Evolutionary conservation across 1,140 invertebrate genomes (phyloP), one percentile per base, ranked within the genome.

Genomic region (Bombus picipes): DNA sequence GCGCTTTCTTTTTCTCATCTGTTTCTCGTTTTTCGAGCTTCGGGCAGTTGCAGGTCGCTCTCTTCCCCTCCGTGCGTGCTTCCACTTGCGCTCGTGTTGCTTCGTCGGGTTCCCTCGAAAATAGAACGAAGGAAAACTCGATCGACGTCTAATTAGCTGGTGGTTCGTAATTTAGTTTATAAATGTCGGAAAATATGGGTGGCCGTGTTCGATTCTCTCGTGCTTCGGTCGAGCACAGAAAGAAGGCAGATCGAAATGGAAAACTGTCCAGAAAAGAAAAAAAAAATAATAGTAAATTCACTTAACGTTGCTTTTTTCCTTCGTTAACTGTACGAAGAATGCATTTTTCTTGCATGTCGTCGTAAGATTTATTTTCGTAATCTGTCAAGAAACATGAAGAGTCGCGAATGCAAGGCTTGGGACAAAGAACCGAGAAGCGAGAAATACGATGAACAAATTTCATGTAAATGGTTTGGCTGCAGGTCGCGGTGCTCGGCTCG

Each of bases 131-230:
- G 59, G 77, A 41, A 72, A 85, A 66, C 59, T 57, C 81, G 84
- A 87, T 86, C 62, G 78, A 32, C 47, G n/a, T 15, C 78, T 86
- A 86, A 87, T 87, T 87, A 86, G 78, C 84, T 76, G 53, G 86
- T 37, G n/a, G 62, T 57, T 76, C 72, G 72, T 87, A 86, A 87
- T 87, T 59, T 57, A 81, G 53, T 65, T 76, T 84, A 65, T 80
- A 86, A 87, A 71, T 81, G 66, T 59, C 13, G 43, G 13, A 12
- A 53, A 59, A 86, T 47, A 47, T 85, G 82, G 75, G 41, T 57
- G 39, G 6, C 1, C 39, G 10, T 6, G 70, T 39, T 15, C 22
- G 34, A 71, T 25, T 70, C 34, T 34, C 18, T 70, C 9, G 22
- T 37, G 32, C 3, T 15, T 70, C 18, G 34, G 10, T 3, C 9